Evolutionary conservation across 2,797 vertebrate species (phyloP).

Genomic region (Clarias fuscus): DNA sequence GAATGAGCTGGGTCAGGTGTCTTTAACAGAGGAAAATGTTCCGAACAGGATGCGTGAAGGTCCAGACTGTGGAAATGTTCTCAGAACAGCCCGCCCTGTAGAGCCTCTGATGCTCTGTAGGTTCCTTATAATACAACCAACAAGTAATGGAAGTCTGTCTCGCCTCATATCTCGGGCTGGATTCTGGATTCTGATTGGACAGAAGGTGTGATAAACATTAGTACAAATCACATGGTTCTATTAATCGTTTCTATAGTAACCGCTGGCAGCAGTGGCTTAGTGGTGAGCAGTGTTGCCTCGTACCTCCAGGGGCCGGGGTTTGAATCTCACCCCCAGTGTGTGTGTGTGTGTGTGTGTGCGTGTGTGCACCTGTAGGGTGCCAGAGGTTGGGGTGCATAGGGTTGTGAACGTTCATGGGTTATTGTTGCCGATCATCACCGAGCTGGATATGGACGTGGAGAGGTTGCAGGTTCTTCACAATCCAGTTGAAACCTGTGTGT

Average conservation of each 20-base stretch:
- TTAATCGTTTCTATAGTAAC: conserved; percentile 10
- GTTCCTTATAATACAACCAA: neutral
- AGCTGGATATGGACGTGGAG: no score
- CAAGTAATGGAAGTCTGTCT: neutral
- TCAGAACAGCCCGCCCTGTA: neutral
- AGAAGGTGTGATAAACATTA: neutral
- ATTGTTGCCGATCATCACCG: no score
- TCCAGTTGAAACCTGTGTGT: neutral
- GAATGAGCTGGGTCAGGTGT: conserved; percentile 16
- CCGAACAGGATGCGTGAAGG: no score
- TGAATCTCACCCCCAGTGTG: no score
- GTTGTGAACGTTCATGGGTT: no score
- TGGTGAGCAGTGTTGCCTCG: no score
- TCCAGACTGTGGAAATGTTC: neutral
- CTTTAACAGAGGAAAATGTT: conserved; percentile 7
- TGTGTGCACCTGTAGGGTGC: no score
- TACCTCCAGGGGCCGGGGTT: no score
- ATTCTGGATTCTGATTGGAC: neutral
- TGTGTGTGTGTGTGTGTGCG: no score
- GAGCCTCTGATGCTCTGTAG: neutral
- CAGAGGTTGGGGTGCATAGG: no score
- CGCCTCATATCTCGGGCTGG: neutral
- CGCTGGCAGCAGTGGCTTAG: neutral
- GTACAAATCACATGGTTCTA: neutral
- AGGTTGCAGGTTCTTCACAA: neutral